Base-by-base conservation (phyloP, 2,797 vertebrate genomes). In the Linurgus olivaceus region DNA sequence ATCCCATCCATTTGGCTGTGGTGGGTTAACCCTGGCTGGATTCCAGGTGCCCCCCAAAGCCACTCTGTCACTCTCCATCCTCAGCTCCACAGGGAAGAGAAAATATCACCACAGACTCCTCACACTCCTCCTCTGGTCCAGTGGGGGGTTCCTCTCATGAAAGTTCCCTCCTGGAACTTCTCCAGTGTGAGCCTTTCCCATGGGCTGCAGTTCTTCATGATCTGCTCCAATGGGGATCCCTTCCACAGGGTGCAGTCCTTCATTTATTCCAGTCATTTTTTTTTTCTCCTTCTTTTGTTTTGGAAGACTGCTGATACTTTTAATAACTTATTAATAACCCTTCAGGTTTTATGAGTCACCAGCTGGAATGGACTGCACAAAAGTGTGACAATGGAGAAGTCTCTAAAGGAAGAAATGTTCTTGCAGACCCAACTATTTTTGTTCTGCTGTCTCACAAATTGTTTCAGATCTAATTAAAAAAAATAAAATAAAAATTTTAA, bases 151-250 rank as follows among this genome's bases (percentile, higher is more conserved):
- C 20, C 14, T 70, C 10, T 33, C 29, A 4, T 13, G 24, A 33
- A 13, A 68, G 7, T 38, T 33, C 38, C 38, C 47, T 52, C 11
- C 55, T 62, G 42, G 48, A 54, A 18, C 40, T 77, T 52, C 24
- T 67, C 20, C 48, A 54, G 2, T 0, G 1, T 26, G 17, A 21
- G 11, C 25, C 55, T 45, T 70, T 55, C 35, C 57, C 14, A 1
- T 25, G 38, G 40, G 48, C 55, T 86, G 48, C 47, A 29, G 57
- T 42, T 62, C 65, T 26, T 31, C 57, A 16, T 37, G 28, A 26
- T n/a, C 45, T 75, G 37, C 54, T 58, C 18, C 52, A 37, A 10
- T 18, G 28, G 45, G 62, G 15, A 65, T 65, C 31, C 51, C 25
- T 57, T 42, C 35, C 35, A 50, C 26, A 21, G 17, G 23, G 15